Base-by-base conservation (phyloP, 2,797 vertebrate species). In the Rousettus madagascariensis region DNA sequence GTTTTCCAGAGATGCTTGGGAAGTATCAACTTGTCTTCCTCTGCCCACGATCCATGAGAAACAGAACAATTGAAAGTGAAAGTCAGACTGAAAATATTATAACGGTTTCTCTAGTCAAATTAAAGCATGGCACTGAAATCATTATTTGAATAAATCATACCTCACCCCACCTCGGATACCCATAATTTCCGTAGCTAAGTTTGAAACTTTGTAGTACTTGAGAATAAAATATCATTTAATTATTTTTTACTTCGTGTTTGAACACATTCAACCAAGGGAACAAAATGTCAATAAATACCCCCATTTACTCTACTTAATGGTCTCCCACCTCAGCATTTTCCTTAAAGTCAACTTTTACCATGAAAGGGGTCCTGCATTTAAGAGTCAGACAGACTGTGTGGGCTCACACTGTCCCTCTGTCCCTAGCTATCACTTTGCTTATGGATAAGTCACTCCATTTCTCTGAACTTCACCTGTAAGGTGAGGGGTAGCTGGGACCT, bases 11-110 rank as follows among this genome's bases (percentile, higher is more conserved):
- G 91, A 93, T 85, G 86, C 84, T 94, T 93, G 86, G 78, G 79
- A 26, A 69, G 77, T 85, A 82, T 91, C 57, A 63, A 69, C 89
- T 90, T 93, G 59, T 65, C 86, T 94, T 95, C 72, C 84, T 96
- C 68, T 61, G 43, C 51, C 74, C 57, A 20, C 74, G 93, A 97
- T 61, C 93, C 95, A 65, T 96, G 85, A 97, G 96, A 91, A 97
- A 93, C 84, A 82, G 72, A 96, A 96, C 80, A 92, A 83, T 61
- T 93, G 80, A 83, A 95, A 90, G 57, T 59, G 55, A 95, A 93
- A 95, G 71, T 90, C 51, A 65, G 43, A 61, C 46, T 87, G 84
- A 79, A 95, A 91, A 86, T 87, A 85, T 79, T 63, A 59, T 79
- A 82, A 43, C 26, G 46, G n/a, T 51, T 65, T 93, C 33, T 65